These are phyloP conservation scores for Torymus auratus DNA, from an alignment of 2,888 invertebrate genomes.

Conservation along the genomic window DNA sequence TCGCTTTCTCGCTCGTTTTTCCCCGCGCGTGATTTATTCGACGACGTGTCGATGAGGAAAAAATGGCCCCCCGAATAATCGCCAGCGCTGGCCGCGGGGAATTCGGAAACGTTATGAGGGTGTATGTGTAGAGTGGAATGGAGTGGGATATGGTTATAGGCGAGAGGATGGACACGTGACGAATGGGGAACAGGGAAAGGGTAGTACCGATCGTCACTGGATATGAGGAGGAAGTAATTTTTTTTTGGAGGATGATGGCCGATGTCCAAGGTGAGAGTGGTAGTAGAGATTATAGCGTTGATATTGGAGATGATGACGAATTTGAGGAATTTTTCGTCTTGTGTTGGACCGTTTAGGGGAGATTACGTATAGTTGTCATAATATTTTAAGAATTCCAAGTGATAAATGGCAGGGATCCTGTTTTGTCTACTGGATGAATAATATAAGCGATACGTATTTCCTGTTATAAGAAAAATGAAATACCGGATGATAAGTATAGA, in stretches of 20 bases:
- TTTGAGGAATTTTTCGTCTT: too few species aligned
- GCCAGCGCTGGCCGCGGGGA: background rate
- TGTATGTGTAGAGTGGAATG: background rate
- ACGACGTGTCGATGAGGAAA: slow-evolving; percentile 47
- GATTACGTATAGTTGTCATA: too few species aligned
- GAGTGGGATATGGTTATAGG: background rate
- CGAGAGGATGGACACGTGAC: slow-evolving; percentile 4
- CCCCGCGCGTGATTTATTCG: slow-evolving; percentile 46
- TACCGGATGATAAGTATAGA: too few species aligned
- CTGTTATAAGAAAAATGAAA: too few species aligned
- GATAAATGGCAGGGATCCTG: too few species aligned
- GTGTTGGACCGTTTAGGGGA: too few species aligned
- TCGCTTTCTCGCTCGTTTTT: background rate
- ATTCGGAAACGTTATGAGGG: slow-evolving; percentile 22
- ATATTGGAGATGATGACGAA: too few species aligned
- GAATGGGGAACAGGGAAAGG: slow-evolving; percentile 33
- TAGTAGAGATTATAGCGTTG: too few species aligned
- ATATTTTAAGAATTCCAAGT: too few species aligned
- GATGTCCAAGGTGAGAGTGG: too few species aligned
- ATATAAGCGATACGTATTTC: too few species aligned
- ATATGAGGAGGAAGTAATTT: slow-evolving; percentile 31
- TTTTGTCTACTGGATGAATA: too few species aligned
- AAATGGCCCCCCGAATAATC: slow-evolving; percentile 33
- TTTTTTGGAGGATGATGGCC: background rate
- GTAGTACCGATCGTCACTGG: slow-evolving; percentile 20